These are phyloP conservation scores for Setophaga petechia DNA, from an alignment of 2,113 vertebrate species.

Conservation along the genomic window DNA sequence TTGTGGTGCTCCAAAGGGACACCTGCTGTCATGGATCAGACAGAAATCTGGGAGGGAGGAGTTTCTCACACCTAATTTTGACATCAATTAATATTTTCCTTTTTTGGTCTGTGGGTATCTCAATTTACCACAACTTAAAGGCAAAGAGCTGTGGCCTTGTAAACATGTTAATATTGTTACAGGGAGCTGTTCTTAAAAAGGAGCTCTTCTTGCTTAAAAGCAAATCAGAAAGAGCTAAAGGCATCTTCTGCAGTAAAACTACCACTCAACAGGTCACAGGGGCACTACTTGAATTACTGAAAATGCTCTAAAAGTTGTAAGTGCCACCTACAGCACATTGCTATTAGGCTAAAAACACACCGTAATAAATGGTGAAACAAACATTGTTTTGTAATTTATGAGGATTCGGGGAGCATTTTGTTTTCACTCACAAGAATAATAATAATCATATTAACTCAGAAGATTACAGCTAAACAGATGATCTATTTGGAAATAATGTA, in stretches of 20 bases:
- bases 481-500: slow-evolving; percentile 36
- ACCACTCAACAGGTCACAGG: not conserved
- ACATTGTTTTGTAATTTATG: not conserved
- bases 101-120: not conserved
- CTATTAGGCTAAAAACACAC: not conserved
- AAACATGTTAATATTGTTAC: not conserved
- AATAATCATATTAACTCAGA: slow-evolving; percentile 7
- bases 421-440: not conserved
- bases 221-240: not conserved
- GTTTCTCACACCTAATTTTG: not conserved
- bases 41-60: not conserved
- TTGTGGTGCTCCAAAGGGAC: not conserved
- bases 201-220: not conserved
- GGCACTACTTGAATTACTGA: not conserved
- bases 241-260: not conserved
- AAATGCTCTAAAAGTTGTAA: not conserved
- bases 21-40: not conserved
- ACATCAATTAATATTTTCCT: not conserved
- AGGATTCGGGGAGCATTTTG: not conserved
- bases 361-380: not conserved
- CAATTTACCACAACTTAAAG: not conserved
- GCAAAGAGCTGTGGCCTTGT: not conserved
- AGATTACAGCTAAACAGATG: not conserved
- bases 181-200: not conserved
- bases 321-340: not conserved